Evolutionary conservation across 2,113 vertebrate genomes (phyloP), one percentile per base, ranked within the genome.

Genomic region (Hydropotes inermis): DNA sequence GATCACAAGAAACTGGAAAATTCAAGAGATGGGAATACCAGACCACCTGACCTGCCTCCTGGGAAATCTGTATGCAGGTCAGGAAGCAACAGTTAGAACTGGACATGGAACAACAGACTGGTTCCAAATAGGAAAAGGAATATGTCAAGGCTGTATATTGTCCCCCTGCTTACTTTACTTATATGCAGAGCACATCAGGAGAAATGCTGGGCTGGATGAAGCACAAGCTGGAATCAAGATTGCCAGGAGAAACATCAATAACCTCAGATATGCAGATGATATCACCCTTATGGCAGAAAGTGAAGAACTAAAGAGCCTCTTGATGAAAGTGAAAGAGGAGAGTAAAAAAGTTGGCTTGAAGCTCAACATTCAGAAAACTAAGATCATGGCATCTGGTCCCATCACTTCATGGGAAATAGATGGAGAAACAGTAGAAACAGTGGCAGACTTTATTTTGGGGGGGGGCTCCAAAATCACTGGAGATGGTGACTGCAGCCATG

Each of bases 381-480:
- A n/a, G 33, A 67, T 67, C 16, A n/a, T 67, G 33, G 33, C 16
- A 1, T 67, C 16, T 5, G 33, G 7, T n/a, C 61, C 33, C 61
- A 1, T 67, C 33, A 67, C 61, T 5, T n/a, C 61, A 67, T 67
- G 33, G 33, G 3, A 67, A n/a, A n/a, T 19, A n/a, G 16, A 67
- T 9, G 16, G 33, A 7, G 30, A 33, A 67, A 67, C 28, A 61
- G 5, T 30, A 5, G 28, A 61, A 61, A 61, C 30, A n/a, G 61
- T n/a, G 16, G 4, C 64, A 10, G 33, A 67, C 64, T 67, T 67
- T 36, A n/a, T n/a, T n/a, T 67, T 17, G 0, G 0, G 45, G 3
- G 33, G 3, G 33, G 33, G 64, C 61, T 67, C 33, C 64, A 67
- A 21, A 67, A 67, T 36, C n/a, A 36, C 17, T 36, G 33, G 16